Evolutionary conservation across 2,113 vertebrate species (phyloP).

Genomic region (Dromiciops gliroides): DNA sequence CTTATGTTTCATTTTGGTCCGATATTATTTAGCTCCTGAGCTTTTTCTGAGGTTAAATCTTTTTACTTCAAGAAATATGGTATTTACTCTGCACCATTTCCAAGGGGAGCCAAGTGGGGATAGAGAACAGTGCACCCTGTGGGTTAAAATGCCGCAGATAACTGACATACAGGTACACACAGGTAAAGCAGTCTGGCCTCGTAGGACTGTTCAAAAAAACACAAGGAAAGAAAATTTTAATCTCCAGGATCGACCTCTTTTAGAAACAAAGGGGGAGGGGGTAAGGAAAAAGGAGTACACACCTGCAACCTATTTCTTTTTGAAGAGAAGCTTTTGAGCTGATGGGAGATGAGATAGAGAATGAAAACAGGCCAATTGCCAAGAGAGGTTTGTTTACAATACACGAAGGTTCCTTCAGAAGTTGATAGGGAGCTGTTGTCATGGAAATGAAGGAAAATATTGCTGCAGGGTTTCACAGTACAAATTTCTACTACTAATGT

Average conservation of each 20-base stretch:
- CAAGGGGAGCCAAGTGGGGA: background rate
- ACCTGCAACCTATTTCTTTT: slow-evolving; percentile 83
- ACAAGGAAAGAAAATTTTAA: slow-evolving; percentile 77
- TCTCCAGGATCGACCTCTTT: slow-evolving; percentile 77
- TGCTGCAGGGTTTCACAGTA: slow-evolving; percentile 67
- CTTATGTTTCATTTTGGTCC: slow-evolving; percentile 42
- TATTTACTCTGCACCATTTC: slow-evolving; percentile 38
- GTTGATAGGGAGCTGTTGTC: slow-evolving; percentile 65
- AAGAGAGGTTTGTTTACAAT: slow-evolving; percentile 77
- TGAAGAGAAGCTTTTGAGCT: slow-evolving; percentile 78
- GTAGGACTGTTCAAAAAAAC: slow-evolving; percentile 47
- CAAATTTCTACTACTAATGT: slow-evolving; percentile 73
- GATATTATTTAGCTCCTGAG: background rate
- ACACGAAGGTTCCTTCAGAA: slow-evolving; percentile 69
- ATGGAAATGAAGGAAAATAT: slow-evolving; percentile 71
- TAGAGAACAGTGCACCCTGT: background rate
- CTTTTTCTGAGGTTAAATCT: slow-evolving; percentile 15
- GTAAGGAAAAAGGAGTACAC: slow-evolving; percentile 69
- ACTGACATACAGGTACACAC: slow-evolving; percentile 37
- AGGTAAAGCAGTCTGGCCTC: background rate
- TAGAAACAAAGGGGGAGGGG: slow-evolving; percentile 73
- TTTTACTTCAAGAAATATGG: slow-evolving; percentile 22
- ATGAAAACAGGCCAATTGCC: slow-evolving; percentile 75
- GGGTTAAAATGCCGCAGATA: background rate
- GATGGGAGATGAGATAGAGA: slow-evolving; percentile 76